Evolutionary conservation across 2,888 invertebrate species (phyloP), one percentile per base, ranked within the genome.

Genomic region (Cryptocheilus praepositus): DNA sequence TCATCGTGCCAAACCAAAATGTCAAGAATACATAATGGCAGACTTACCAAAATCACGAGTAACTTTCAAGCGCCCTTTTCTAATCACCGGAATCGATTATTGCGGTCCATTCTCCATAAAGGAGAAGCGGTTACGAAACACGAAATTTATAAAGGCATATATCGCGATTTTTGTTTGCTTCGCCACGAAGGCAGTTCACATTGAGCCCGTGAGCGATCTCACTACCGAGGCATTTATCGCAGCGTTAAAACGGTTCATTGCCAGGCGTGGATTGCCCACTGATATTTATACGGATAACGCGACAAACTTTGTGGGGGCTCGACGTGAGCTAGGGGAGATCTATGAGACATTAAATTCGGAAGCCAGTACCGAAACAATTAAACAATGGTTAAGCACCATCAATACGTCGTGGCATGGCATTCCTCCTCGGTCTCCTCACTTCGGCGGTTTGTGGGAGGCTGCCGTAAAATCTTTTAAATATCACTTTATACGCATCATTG

Each of bases 401-500:
- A n/a, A 52, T 0, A 66, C 68, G 11, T 7, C 7, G 2, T 84
- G 80, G 81, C 62, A 80, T 22, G 83, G 81, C 45, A 81, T 75
- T 51, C 77, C 81, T 0, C 71, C 80, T 0, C 49, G 11, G 3
- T 49, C 65, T 3, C 79, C 81, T 0, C 73, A 83, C 54, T 79
- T 80, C 21, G 84, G 83, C 0, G 83, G 84, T 3, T 25, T 25
- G 25, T 25, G 25, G 25, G 25, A 25, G 25, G 25, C 25, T 2
- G 25, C 25, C 5, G 81, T 84, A 1, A 82, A 84, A 56, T 66
- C 73, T 0, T 74, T 82, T 1, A 87, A 87, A 63, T 61, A 73
- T 46, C 82, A 85, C 64, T 52, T 85, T 1, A 70, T 68, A n/a
- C 62, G 79, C 11, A 64, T 78, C 0, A 59, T 78, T 0, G 67